These are phyloP conservation scores for Babylonia areolata DNA, from an alignment of 1,140 invertebrate species.

Conservation along the genomic window DNA sequence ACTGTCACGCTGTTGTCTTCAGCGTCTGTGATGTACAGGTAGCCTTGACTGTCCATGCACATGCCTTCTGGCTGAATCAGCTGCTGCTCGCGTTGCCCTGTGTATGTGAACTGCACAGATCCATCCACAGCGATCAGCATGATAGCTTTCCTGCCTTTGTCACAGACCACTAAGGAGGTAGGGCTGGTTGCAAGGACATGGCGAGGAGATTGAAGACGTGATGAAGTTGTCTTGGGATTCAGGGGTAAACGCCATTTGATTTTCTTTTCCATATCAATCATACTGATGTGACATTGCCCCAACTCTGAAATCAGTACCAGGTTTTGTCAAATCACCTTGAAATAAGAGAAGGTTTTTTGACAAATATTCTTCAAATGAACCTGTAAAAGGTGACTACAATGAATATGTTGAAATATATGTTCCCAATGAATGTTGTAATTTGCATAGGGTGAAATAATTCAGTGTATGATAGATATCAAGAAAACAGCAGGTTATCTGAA, in stretches of 20 bases:
- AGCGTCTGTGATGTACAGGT: background rate
- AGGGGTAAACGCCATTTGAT: background rate
- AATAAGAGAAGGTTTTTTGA: no score
- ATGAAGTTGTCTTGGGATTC: background rate
- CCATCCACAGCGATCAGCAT: background rate
- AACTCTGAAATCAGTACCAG: background rate
- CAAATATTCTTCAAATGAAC: no score
- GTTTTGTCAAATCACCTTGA: no score
- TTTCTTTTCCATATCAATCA: background rate
- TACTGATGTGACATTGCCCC: background rate
- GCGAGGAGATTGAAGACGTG: slow-evolving; percentile 4
- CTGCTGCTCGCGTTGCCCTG: background rate
- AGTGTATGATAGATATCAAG: no score
- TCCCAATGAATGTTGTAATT: no score
- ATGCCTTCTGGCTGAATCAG: slow-evolving; percentile 15
- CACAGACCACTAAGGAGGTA: background rate
- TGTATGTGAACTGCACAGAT: background rate
- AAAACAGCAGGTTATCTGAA: no score
- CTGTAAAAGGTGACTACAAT: no score
- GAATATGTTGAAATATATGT: no score
- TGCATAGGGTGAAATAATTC: no score
- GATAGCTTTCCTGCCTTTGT: slow-evolving; percentile 18
- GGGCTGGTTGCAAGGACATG: background rate
- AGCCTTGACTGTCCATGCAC: slow-evolving; percentile 22
- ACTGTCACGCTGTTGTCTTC: background rate